These are phyloP conservation scores for Drosophila testacea DNA, from an alignment of 2,888 invertebrate genomes.

Conservation along the genomic window DNA sequence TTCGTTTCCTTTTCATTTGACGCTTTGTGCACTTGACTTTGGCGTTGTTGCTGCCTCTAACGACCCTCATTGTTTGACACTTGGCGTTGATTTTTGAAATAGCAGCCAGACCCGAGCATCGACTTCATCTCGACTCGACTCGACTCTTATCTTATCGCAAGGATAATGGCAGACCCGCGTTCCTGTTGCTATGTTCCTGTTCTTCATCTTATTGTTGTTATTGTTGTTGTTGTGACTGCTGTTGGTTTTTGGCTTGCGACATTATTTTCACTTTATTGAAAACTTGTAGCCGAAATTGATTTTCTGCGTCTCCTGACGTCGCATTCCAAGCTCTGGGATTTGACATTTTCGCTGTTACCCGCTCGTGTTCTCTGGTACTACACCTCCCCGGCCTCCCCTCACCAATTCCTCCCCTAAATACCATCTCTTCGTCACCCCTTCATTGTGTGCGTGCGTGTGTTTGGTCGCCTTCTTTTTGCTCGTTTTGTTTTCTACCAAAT, in stretches of 20 bases:
- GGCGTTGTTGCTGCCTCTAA: constrained; percentile 67
- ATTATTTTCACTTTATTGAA: constrained; percentile 81
- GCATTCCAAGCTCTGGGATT: constrained; percentile 72
- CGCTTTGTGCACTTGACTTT: constrained; percentile 79
- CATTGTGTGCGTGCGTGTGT: background rate
- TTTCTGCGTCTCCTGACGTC: constrained; percentile 71
- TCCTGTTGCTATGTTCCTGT: constrained; percentile 10
- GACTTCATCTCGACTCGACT: constrained; percentile 18
- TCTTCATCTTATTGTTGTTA: constrained; percentile 7
- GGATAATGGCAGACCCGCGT: constrained; percentile 63
- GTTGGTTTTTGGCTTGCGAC: constrained; percentile 61
- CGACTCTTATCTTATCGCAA: constrained; percentile 50
- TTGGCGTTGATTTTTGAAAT: constrained; percentile 72
- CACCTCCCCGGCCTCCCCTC: background rate
- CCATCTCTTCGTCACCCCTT: background rate
- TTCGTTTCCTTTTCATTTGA: constrained; percentile 78
- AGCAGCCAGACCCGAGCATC: constrained; percentile 9
- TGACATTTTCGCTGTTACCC: constrained; percentile 67
- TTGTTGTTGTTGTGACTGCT: constrained; percentile 33
- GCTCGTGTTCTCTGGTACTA: constrained; percentile 12
- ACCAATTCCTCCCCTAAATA: background rate
- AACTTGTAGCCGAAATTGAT: constrained; percentile 79
- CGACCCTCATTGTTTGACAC: constrained; percentile 79
- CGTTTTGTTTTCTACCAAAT: constrained; percentile 72
- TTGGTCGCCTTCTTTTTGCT: constrained; percentile 27